Evolutionary conservation across 2,888 invertebrate genomes (phyloP), one percentile per base, ranked within the genome.

Genomic region (Philaethria dido): DNA sequence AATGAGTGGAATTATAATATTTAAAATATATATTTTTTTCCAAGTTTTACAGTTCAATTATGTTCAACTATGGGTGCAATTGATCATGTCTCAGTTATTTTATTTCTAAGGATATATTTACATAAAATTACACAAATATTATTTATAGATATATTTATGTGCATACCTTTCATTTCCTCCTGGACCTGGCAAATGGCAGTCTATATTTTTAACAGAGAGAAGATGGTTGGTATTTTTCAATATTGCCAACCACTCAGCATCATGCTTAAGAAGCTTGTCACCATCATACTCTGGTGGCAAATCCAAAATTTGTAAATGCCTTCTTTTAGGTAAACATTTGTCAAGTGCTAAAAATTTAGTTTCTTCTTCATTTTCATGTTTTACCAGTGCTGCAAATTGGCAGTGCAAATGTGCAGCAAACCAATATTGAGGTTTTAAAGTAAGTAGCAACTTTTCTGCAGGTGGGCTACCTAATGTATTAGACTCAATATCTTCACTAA

Each of bases 371-470:
- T 94, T 85, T 29, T 93, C 87, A 84, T 99, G 98, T 42, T 95
- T 94, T 5, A 99, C 95, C 2, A 98, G 75, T 0, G 99, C 99
- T 13, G 97, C 95, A 92, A 99, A 99, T 89, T 98, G 97, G 76
- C 97, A 97, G 88, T 99, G 99, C 73, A 99, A 93, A 93, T 99
- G 99, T 36, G 99, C 99, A 9, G 99, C 93, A 91, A 99, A 99
- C 99, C 99, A 99, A 88, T 97, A 97, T 0, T 93, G 92, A 9
- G 99, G 99, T 82, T 97, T 95, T 63, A 99, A 84, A 44, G 93
- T 85, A 65, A 95, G 92, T n/a, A 99, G 87, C 39, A 99, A 87
- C 72, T 98, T 97, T 87, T 96, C 95, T 62, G 95, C 94, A 4
- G 98, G 96, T 47, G 95, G 95, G 88, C 97, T 99, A 14, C 99